These are phyloP conservation scores for Lepidurus arcticus DNA, from an alignment of 1,140 invertebrate species.

Conservation along the genomic window DNA sequence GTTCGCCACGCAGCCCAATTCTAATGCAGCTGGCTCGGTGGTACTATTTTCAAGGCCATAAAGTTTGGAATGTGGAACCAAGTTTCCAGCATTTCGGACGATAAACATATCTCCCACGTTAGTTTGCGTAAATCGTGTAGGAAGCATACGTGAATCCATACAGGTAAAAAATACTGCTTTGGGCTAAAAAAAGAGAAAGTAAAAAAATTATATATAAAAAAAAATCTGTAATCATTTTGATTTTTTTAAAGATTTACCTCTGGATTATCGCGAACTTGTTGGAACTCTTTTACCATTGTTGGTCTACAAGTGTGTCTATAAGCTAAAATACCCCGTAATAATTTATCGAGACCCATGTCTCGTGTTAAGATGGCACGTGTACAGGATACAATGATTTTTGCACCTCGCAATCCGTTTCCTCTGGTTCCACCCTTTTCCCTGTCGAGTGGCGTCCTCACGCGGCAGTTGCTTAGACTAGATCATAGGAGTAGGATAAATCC, in stretches of 20 bases:
- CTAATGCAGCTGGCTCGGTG: conserved; percentile 89
- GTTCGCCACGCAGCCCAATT: conserved; percentile 88
- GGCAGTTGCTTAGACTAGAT: neutral
- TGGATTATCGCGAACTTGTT: conserved; percentile 76
- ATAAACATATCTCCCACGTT: conserved; percentile 96
- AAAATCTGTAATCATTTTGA: conserved; percentile 27
- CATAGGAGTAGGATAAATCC: neutral
- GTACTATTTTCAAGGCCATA: conserved; percentile 79
- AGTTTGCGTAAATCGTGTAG: conserved; percentile 88
- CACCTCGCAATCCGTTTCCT: neutral
- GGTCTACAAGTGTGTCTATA: conserved; percentile 71
- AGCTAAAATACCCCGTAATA: conserved; percentile 79
- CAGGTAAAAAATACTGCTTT: conserved; percentile 95
- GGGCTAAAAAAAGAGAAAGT: conserved; percentile 57
- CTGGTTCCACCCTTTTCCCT: neutral
- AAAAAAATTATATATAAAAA: conserved; percentile 20
- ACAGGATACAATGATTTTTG: neutral
- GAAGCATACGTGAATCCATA: conserved; percentile 95
- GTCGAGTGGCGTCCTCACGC: neutral
- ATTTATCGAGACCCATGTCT: conserved; percentile 62
- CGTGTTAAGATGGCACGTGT: neutral
- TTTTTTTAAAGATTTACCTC: conserved; percentile 56
- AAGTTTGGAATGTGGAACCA: conserved; percentile 82
- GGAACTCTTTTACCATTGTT: conserved; percentile 84
- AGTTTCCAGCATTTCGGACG: conserved; percentile 89